Evolutionary conservation across 30 jellyfish, hydroid and myxozoan species (phyloP), one percentile per base, ranked within the genome.

Genomic region (Aurelia aurita): DNA sequence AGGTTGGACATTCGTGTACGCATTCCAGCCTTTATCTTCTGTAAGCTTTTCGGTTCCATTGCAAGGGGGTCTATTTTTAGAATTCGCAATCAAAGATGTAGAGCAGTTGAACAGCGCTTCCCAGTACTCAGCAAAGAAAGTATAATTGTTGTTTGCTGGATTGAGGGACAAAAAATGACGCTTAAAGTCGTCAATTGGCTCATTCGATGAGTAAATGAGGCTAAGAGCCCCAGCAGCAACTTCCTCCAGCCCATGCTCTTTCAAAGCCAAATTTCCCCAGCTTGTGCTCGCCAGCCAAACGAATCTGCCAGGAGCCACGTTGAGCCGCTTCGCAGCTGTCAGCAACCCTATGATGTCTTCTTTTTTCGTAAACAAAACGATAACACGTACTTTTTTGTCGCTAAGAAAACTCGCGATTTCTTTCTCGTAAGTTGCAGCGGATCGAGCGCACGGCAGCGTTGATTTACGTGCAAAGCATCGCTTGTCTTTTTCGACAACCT

Each of bases 141-240:
- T 18, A 43, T 86, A 72, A 15, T 74, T 74, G 22, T 39, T 64
- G 35, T 63, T 74, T 8, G 9, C 12, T 5, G 90, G 95, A 28
- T 87, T 86, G 18, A 62, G 77, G 21, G 87, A 49, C 13, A 73
- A 55, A 57, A 86, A 86, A 65, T 86, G 74, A 16, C 60, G 25
- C 55, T 67, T 57, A 43, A 86, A 86, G 19, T 74, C 85, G 21
- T 62, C 76, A 32, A 39, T 69, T 31, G 19, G 20, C 15, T 53
- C 72, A 10, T 47, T 0, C 13, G 23, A 34, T n/a, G 70, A 39
- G 45, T 73, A 74, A 13, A 25, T 32, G 28, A 86, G 77, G 23
- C 63, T 74, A 25, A 86, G 31, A 10, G 95, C 89, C 28, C 95
- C 95, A 14, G 53, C 28, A 2, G 95, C 89, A 0, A 86, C 85